Evolutionary conservation across 2,888 invertebrate species (phyloP), one percentile per base, ranked within the genome.

Genomic region (Kryphioiulus occultus): DNA sequence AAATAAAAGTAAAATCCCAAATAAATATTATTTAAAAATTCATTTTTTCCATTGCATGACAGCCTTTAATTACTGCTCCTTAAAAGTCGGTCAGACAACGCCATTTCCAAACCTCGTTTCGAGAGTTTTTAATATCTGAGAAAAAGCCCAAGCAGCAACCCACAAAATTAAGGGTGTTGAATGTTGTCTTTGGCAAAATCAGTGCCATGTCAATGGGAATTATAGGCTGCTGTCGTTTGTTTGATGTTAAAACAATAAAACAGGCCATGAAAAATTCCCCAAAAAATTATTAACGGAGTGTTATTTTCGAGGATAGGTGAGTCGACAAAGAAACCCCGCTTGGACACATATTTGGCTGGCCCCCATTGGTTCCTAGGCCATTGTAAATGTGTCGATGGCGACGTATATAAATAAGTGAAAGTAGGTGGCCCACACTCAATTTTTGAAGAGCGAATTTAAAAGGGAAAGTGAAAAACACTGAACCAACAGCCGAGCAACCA

Each of bases 241-340:
- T 78, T 78, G 78, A 78, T 78, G 78, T 30, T 78, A 78, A 78
- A 78, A 78, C 78, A 78, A 78, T 78, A 78, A 78, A 78, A 78
- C 30, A 78, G 78, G 78, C 78, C 78, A 78, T 78, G 78, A 78
- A 78, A 78, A 78, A 78, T 26, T 78, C 26, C 78, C 78, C 78
- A 7, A 53, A 78, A 78, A 26, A 30, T 78, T 78, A 78, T 30
- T 78, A 78, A 2, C 78, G 10, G 15, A 30, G 78, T 78, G 78
- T 78, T 78, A 78, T 78, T 78, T 26, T 22, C 30, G 78, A 78
- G 30, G 78, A 78, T 78, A 78, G 78, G 78, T 78, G 78, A 78
- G 78, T 78, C 78, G 26, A 4, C 0, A 5, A 78, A 78, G 78
- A 78, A 30, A 26, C 78, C 78, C 78, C 78, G 26, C 78, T 78